A percentile compares a stretch with the other conserved stretches of the same genome.
Conservation (phyloP, 2,797 vertebrate species). For the Eulemur coronatus region DNA sequence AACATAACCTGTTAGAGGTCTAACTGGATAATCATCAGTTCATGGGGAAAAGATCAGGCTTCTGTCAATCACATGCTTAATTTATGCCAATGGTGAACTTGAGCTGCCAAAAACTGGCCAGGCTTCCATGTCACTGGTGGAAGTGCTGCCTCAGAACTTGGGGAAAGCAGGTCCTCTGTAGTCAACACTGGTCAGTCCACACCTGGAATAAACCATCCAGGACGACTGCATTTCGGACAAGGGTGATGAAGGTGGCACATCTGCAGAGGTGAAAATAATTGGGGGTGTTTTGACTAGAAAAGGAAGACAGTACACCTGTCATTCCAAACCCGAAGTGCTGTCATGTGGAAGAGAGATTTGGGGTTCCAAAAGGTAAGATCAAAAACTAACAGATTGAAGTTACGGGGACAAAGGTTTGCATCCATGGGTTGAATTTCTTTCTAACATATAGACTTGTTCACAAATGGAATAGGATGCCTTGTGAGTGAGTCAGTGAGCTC, state of each 20-base stretch:
- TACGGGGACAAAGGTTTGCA: background rate
- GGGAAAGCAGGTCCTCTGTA: background rate
- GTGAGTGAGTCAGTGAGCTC: background rate
- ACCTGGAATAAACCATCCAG: background rate
- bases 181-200: background rate
- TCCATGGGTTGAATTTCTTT: background rate
- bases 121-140: background rate
- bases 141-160: background rate
- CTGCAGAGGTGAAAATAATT: background rate
- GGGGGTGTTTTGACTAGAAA: background rate
- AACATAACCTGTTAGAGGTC: background rate
- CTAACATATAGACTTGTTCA: background rate
- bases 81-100: background rate
- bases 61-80: background rate
- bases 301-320: background rate
- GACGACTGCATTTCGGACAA: background rate
- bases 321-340: background rate
- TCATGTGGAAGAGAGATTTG: background rate
- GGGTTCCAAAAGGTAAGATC: background rate
- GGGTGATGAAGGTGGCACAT: background rate
- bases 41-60: background rate
- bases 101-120: background rate
- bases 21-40: background rate
- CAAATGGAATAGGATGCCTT: background rate
- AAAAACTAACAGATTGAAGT: background rate